Evolutionary conservation across 2,888 invertebrate species (phyloP).

Genomic region (Cremastinae sp.): DNA sequence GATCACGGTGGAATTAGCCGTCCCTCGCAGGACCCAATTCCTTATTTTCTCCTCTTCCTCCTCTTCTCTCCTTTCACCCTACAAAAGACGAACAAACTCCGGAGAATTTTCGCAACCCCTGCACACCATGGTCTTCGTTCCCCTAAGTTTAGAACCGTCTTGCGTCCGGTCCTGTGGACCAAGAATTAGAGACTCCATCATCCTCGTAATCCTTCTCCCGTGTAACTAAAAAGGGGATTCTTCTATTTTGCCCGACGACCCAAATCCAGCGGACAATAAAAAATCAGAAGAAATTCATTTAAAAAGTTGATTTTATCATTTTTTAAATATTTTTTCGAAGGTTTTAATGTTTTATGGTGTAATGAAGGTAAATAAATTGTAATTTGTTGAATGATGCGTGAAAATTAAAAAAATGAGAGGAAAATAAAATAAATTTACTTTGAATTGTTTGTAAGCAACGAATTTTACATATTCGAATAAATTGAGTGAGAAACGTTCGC

Average conservation of each 20-base stretch:
- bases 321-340: background rate
- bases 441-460: too few relatives aligned
- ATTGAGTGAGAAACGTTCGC: too few relatives aligned
- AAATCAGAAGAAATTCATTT: background rate
- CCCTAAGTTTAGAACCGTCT: slow-evolving; percentile 29
- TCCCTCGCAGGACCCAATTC: slow-evolving; percentile 76
- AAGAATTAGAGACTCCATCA: slow-evolving; percentile 29
- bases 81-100: slow-evolving; percentile 55
- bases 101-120: slow-evolving; percentile 50
- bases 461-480: too few relatives aligned
- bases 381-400: too few relatives aligned
- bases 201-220: slow-evolving; percentile 54
- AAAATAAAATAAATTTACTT: too few relatives aligned
- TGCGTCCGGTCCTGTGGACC: slow-evolving; percentile 29
- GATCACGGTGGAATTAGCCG: slow-evolving; percentile 79
- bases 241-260: slow-evolving; percentile 42
- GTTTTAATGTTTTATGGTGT: too few relatives aligned
- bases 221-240: slow-evolving; percentile 43
- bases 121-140: slow-evolving; percentile 43
- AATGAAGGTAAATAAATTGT: too few relatives aligned
- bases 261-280: background rate
- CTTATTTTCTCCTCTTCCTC: slow-evolving; percentile 64
- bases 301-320: background rate
- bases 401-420: too few relatives aligned
- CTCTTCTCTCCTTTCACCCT: slow-evolving; percentile 57